phyloP scores from a whole-genome alignment of 2,888 invertebrate genomes.

The Andrena praecox region DNA sequence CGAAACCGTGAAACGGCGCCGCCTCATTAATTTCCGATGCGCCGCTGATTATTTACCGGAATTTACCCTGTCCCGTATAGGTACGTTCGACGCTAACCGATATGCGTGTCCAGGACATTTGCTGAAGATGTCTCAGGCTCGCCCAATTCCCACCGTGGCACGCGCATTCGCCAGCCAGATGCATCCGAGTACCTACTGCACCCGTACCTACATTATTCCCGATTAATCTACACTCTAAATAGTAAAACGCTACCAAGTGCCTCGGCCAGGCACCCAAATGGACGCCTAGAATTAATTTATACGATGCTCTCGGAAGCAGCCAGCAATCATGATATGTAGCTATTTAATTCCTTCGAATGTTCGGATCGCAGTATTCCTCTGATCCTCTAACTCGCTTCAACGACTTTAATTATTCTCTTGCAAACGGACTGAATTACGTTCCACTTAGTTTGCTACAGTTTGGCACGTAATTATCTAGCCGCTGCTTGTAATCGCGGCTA shows the following conservation, averaged over 20 bases:
- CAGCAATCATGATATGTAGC: not conserved
- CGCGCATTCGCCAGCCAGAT: not conserved
- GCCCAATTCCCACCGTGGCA: not conserved
- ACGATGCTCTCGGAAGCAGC: not conserved
- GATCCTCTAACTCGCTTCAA: not conserved
- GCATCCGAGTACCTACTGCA: too few relatives aligned
- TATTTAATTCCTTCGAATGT: not conserved
- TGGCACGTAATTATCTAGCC: not conserved
- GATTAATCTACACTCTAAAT: not conserved
- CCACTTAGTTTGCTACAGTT: not conserved
- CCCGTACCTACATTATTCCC: not conserved
- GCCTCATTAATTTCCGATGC: slow-evolving; percentile 38
- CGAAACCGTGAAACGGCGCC: slow-evolving; percentile 7
- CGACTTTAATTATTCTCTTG: not conserved
- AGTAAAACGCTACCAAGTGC: too few relatives aligned
- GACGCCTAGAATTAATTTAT: not conserved
- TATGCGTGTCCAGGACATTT: not conserved
- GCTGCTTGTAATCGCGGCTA: not conserved
- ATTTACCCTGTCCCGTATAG: not conserved
- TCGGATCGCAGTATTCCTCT: not conserved
- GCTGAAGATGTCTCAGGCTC: not conserved
- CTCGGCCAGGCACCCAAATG: too few relatives aligned
- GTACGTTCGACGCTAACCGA: not conserved
- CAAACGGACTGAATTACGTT: not conserved
- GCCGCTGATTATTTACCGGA: slow-evolving; percentile 5